Conservation (phyloP, 1,140 invertebrate species). For the Musca vetustissima region DNA sequence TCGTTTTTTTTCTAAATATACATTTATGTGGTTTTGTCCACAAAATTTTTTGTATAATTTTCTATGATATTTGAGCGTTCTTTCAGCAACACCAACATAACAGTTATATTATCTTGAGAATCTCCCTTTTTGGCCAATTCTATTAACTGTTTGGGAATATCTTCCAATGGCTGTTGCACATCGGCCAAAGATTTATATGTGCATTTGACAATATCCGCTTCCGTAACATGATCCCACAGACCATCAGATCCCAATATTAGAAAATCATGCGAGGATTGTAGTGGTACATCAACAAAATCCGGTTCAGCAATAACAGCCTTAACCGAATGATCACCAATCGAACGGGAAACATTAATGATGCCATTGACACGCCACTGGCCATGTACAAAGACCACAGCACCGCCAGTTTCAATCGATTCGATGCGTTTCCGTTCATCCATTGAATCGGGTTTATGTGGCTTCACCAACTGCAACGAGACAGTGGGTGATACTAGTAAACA, state of each 20-base stretch:
- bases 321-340: conserved; percentile 50
- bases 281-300: conserved; percentile 71
- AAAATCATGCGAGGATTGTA: conserved; percentile 84
- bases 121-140: conserved; percentile 48
- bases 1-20: background rate
- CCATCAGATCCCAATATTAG: conserved; percentile 91
- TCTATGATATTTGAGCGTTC: conserved; percentile 37
- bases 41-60: conserved; percentile 16
- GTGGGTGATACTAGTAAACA: conserved; percentile 74
- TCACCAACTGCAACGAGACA: conserved; percentile 64
- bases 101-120: conserved; percentile 51
- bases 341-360: conserved; percentile 51
- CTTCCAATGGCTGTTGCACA: conserved; percentile 38
- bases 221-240: conserved; percentile 84
- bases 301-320: conserved; percentile 79
- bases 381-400: conserved; percentile 44
- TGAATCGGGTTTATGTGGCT: conserved; percentile 78
- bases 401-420: conserved; percentile 35
- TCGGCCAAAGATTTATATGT: conserved; percentile 52
- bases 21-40: conserved; percentile 1
- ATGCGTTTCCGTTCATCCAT: conserved; percentile 45
- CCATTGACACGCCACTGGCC: conserved; percentile 53
- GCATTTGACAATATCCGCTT: conserved; percentile 59
- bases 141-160: conserved; percentile 48
- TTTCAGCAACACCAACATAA: conserved; percentile 46